These are phyloP conservation scores for Philereme transversata DNA, from an alignment of 2,888 invertebrate genomes.

Conservation along the genomic window DNA sequence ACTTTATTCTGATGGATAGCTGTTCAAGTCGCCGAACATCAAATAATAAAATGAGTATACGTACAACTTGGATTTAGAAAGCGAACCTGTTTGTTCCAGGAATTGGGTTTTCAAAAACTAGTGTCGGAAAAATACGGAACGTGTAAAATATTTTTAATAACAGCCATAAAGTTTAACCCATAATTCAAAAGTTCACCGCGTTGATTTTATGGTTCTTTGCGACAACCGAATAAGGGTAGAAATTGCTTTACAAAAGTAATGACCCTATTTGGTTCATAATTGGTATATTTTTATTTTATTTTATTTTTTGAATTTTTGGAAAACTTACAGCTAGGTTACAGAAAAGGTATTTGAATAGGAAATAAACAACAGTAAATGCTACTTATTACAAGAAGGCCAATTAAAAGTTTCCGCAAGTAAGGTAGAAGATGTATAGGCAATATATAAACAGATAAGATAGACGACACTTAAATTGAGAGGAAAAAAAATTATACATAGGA, in stretches of 20 bases:
- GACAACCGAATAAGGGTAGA: conserved; percentile 38
- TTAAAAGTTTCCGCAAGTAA: no score
- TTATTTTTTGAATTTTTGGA: no score
- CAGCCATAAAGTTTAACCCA: conserved; percentile 30
- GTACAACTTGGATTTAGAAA: not conserved
- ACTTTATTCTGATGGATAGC: conserved; percentile 3
- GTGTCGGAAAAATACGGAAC: conserved; percentile 12
- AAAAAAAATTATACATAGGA: no score
- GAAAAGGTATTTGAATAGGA: no score
- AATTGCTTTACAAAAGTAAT: conserved; percentile 43
- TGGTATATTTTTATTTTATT: no score
- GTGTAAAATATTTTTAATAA: conserved; percentile 27
- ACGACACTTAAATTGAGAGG: no score
- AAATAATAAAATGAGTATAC: not conserved
- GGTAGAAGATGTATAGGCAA: no score
- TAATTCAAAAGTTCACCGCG: conserved; percentile 42
- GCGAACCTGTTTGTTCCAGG: not conserved
- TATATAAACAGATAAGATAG: no score
- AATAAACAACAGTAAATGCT: no score
- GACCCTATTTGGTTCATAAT: conserved; percentile 49
- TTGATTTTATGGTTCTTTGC: conserved; percentile 46
- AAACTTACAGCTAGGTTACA: no score
- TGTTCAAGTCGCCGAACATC: not conserved
- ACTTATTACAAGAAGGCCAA: no score
- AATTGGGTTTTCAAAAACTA: not conserved